Conservation (phyloP, 2,113 vertebrate genomes). For the Terrapene triunguis region DNA sequence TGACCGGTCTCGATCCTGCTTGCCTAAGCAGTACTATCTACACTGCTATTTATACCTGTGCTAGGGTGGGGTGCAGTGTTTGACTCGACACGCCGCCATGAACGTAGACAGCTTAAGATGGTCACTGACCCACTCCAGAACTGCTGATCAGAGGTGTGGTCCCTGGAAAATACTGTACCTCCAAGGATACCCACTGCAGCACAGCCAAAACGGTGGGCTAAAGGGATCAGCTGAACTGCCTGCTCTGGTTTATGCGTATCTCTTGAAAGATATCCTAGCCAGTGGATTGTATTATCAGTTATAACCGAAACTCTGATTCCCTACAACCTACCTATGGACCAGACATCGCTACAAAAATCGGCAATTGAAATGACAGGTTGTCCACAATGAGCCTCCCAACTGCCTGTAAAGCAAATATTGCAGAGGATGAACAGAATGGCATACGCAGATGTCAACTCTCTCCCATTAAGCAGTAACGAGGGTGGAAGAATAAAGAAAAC, state of each 20-base stretch:
- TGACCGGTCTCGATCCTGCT: neutral
- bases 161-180: neutral
- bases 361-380: slow-evolving; percentile 13
- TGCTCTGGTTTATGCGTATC: neutral
- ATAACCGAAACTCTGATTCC: neutral
- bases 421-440: neutral
- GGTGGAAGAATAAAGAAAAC: slow-evolving; percentile 1
- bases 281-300: neutral
- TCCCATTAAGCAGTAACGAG: neutral
- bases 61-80: neutral
- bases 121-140: neutral
- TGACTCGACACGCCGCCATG: neutral
- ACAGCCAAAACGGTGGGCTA: neutral
- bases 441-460: neutral
- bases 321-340: neutral
- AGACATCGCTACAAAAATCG: neutral
- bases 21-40: neutral
- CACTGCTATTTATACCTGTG: neutral
- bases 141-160: neutral
- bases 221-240: neutral
- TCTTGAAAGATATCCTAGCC: neutral
- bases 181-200: neutral
- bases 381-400: neutral
- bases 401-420: neutral
- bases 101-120: neutral